phyloP scores from a whole-genome alignment of 2,888 invertebrate genomes.

The Sericinus montela region DNA sequence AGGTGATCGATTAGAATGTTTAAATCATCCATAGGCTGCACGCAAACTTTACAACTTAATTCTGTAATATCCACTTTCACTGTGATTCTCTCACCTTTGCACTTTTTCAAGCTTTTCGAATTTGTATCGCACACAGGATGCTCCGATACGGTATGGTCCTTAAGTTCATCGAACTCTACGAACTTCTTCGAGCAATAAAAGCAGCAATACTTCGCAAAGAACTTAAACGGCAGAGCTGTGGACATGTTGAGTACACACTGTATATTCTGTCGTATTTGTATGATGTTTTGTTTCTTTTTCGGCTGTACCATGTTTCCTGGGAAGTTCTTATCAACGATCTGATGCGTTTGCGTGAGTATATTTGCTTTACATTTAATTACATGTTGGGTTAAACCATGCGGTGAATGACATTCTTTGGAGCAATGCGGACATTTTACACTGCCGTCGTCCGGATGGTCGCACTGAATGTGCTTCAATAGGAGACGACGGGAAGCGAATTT shows the following conservation, averaged over 20 bases:
- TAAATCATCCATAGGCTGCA: conserved; percentile 39
- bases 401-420: conserved; percentile 47
- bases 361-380: conserved; percentile 51
- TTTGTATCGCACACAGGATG: conserved; percentile 60
- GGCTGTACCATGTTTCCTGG: conserved; percentile 32
- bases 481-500: conserved; percentile 43
- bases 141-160: conserved; percentile 46
- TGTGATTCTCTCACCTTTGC: conserved; percentile 57
- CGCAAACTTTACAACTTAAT: conserved; percentile 54
- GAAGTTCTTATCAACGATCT: conserved; percentile 15
- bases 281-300: conserved; percentile 45
- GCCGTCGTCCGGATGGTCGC: conserved; percentile 47
- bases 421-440: conserved; percentile 54
- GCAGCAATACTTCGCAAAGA: conserved; percentile 58
- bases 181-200: conserved; percentile 63
- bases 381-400: conserved; percentile 51
- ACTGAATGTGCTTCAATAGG: conserved; percentile 44
- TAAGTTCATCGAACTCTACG: conserved; percentile 56
- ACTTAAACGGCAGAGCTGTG: conserved; percentile 62
- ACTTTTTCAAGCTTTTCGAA: conserved; percentile 55
- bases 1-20: conserved; percentile 57
- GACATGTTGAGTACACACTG: conserved; percentile 64
- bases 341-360: conserved; percentile 28
- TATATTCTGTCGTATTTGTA: conserved; percentile 60
- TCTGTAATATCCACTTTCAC: conserved; percentile 57